A percentile compares a stretch with the other conserved stretches of the same genome.
Conservation (phyloP, 2,113 vertebrate genomes). For the Anseranas semipalmata region DNA sequence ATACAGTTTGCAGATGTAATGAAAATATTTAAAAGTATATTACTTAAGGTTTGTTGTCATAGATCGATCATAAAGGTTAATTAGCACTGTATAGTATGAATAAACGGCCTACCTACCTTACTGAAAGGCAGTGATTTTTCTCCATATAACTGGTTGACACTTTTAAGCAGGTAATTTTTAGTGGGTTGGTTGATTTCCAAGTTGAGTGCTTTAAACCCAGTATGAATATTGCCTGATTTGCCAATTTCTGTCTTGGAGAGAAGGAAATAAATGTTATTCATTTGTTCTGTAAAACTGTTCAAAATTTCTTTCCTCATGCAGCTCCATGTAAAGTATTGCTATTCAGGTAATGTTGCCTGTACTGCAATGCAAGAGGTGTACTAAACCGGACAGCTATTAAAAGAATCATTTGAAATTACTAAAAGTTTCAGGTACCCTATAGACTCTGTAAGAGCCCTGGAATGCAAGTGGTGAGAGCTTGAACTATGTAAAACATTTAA, state of each 20-base stretch:
- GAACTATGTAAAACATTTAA: not conserved
- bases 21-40: not conserved
- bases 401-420: not conserved
- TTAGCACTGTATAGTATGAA: not conserved
- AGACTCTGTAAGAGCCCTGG: not conserved
- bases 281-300: not conserved
- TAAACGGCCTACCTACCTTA: conserved; percentile 44
- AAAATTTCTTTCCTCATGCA: not conserved
- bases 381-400: not conserved
- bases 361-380: not conserved
- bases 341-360: not conserved
- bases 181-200: conserved; percentile 67
- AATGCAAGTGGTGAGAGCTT: not conserved
- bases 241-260: conserved; percentile 40
- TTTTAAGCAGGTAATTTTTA: conserved; percentile 65
- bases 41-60: not conserved
- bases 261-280: not conserved
- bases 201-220: conserved; percentile 65
- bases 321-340: not conserved
- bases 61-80: not conserved
- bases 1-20: not conserved
- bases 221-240: conserved; percentile 12
- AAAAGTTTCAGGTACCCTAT: not conserved
- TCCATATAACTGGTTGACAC: conserved; percentile 68
- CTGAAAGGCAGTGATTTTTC: conserved; percentile 68